Percentiles rank a stretch among this genome's conserved stretches.
Evolutionary conservation across 2,888 invertebrate species (phyloP).

Genomic region (Temnothorax unifasciatus): DNA sequence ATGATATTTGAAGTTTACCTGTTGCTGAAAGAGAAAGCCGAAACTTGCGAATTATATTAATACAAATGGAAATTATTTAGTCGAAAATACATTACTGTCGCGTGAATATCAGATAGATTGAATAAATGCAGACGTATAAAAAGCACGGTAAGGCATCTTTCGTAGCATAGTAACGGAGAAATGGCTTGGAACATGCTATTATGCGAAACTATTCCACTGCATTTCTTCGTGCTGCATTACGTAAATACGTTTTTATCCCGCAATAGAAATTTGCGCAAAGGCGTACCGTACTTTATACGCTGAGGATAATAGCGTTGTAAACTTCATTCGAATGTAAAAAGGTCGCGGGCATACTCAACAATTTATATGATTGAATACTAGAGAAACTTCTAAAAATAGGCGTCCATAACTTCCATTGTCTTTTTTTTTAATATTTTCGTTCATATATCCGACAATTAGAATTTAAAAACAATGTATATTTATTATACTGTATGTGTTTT

Average conservation of each 20-base stretch:
- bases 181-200: constrained; percentile 31
- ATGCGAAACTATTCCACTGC: constrained; percentile 31
- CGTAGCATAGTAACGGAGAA: constrained; percentile 3
- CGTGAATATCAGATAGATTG: constrained; percentile 24
- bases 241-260: constrained; percentile 47
- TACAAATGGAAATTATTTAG: constrained; percentile 37
- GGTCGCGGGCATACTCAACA: neutral
- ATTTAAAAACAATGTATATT: neutral
- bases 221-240: constrained; percentile 30
- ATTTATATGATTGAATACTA: neutral
- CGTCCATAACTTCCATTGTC: neutral
- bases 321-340: constrained; percentile 24
- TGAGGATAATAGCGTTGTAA: constrained; percentile 18
- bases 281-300: constrained; percentile 14
- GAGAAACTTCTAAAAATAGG: neutral
- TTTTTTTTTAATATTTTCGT: neutral
- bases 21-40: neutral
- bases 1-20: constrained; percentile 4
- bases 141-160: constrained; percentile 8
- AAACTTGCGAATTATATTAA: constrained; percentile 27
- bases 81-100: constrained; percentile 16
- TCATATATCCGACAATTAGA: neutral
- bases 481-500: neutral
- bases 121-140: constrained; percentile 9
- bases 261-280: constrained; percentile 38